Percentiles rank a stretch among this genome's conserved stretches.
Evolutionary conservation across 1,140 invertebrate genomes (phyloP).

Genomic region (Rhagoletis zephyria): DNA sequence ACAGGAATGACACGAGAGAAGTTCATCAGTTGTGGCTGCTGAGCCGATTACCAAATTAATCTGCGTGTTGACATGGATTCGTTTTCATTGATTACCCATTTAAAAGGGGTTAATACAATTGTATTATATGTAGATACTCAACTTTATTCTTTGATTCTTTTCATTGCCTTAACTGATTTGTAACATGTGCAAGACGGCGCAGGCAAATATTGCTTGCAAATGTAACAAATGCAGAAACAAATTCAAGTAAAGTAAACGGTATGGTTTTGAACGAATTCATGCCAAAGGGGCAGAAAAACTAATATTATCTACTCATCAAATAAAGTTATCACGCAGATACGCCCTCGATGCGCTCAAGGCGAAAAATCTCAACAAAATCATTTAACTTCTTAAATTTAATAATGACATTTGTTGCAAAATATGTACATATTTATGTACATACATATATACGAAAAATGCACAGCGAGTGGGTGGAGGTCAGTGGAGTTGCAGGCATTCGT

Average conservation of each 20-base stretch:
- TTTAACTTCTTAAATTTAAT: slow-evolving; percentile 41
- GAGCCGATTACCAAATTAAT: slow-evolving; percentile 46
- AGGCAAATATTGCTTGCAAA: neutral
- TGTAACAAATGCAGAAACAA: neutral
- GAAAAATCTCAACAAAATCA: slow-evolving; percentile 18
- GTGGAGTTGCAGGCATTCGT: neutral
- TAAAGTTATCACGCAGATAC: neutral
- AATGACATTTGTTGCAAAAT: slow-evolving; percentile 7
- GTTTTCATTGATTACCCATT: slow-evolving; percentile 43
- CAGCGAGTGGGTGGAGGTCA: neutral
- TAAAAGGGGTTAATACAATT: slow-evolving; percentile 48
- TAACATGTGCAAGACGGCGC: neutral
- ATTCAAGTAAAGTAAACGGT: neutral
- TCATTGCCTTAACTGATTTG: neutral
- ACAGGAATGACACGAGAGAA: neutral
- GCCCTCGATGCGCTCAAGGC: neutral
- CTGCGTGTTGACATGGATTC: slow-evolving; percentile 48
- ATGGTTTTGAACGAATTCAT: neutral
- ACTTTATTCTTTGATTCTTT: neutral
- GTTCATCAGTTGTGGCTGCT: slow-evolving; percentile 9
- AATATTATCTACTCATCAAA: neutral
- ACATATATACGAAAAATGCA: neutral
- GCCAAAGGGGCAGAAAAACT: neutral
- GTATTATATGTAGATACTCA: neutral
- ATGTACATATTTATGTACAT: neutral